Base-by-base conservation (phyloP, 2,797 vertebrate genomes). In the Hozukius guyotensis region DNA sequence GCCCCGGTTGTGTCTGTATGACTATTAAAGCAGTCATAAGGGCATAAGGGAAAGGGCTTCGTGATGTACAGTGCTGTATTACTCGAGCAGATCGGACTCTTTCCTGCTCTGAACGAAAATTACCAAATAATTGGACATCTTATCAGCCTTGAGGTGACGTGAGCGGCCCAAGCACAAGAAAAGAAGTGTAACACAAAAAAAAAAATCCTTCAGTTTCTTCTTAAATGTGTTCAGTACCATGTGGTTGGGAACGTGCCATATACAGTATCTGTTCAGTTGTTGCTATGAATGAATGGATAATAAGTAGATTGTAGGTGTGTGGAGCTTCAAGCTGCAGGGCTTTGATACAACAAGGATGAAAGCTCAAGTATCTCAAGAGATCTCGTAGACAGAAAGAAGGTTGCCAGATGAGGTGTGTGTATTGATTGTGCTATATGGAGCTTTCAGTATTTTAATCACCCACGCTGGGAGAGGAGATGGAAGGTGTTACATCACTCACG, bases 51-150 rank as follows among this genome's bases (percentile, higher is more conserved):
- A 94, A 94, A 94, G 94, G 95, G 94, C 94, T 95, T 92, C 42
- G 63, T 78, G 72, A 82, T 84, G 83, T 82, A 80, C 90, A 85
- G 71, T 80, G 75, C 82, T 83, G 42, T 68, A 80, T 79, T 87
- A 80, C 74, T 49, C 57, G 64, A 88, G 89, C 86, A 91, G 77
- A 90, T 85, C 64, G 77, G 90, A 89, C 90, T 84, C 75, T 81
- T 83, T 90, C 59, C 85, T 84, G 87, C 87, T 92, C 82, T 88
- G 86, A 93, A 94, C 81, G 88, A 93, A 46, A 94, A 88, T 89
- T 74, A 93, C 88, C 91, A 93, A 92, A 94, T 94, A 93, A 93
- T 92, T 89, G 91, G 91, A 95, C 90, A 83, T 91, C 92, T 92
- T 91, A 88, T 89, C 85, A 91, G 89, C 90, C 92, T 92, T 90